Conservation (phyloP, 2,113 vertebrate species). For the Cromileptes altivelis region DNA sequence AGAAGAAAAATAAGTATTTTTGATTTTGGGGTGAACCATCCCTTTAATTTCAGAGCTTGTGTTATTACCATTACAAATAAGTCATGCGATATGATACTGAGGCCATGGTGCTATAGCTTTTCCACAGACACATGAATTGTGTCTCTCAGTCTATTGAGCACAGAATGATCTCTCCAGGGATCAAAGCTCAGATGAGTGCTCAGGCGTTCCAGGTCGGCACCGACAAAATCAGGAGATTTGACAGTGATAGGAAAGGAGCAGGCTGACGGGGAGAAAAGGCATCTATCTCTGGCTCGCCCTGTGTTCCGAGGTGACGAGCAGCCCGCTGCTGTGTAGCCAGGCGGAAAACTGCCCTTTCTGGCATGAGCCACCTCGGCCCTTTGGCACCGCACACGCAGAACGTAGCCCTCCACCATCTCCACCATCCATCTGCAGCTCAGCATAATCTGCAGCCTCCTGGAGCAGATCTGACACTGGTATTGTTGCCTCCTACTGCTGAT, state of each 20-base stretch:
- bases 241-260: constrained; percentile 26
- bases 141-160: constrained; percentile 3
- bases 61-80: neutral
- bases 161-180: constrained; percentile 24
- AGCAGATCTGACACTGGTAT: constrained; percentile 38
- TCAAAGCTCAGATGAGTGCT: constrained; percentile 53
- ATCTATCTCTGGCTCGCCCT: constrained; percentile 24
- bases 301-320: constrained; percentile 49
- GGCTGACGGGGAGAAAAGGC: constrained; percentile 44
- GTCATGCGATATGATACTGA: neutral
- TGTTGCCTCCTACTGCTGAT: constrained; percentile 35
- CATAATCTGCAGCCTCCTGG: constrained; percentile 61
- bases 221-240: constrained; percentile 24
- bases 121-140: neutral
- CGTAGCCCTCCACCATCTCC: constrained; percentile 33
- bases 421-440: constrained; percentile 62
- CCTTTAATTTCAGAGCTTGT: neutral
- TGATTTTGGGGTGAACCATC: no score
- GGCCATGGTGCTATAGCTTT: neutral
- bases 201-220: constrained; percentile 2
- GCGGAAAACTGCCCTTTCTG: constrained; percentile 73
- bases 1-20: no score
- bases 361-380: constrained; percentile 37
- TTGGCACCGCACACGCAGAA: constrained; percentile 22
- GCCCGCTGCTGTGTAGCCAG: constrained; percentile 61